phyloP scores from a whole-genome alignment of 2,113 vertebrate species.

The Etia nguti region DNA sequence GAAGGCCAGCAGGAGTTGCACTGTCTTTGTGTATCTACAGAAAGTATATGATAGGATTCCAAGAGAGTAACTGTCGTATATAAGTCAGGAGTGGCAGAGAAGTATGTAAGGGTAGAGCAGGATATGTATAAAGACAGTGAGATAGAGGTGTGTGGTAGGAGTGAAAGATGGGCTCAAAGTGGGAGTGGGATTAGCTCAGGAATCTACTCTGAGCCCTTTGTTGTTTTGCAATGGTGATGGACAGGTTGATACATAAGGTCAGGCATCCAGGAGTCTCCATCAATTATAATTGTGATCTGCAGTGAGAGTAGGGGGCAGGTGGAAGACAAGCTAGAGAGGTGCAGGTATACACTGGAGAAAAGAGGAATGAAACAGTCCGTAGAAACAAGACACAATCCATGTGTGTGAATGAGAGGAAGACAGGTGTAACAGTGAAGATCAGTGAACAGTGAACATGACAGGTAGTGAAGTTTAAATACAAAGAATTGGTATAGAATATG shows the following conservation, averaged over 20 bases:
- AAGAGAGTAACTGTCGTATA: background rate
- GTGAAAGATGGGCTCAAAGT: no score
- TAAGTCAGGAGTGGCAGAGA: background rate
- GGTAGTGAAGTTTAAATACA: background rate
- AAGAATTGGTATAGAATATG: background rate
- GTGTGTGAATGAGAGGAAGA: background rate
- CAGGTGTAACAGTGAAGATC: no score
- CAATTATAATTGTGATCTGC: background rate
- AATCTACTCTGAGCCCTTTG: background rate
- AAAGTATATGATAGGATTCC: background rate
- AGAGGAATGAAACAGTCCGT: background rate
- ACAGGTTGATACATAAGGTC: background rate
- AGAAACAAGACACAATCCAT: background rate
- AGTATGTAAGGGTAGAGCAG: background rate
- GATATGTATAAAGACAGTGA: background rate
- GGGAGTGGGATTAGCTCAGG: no score
- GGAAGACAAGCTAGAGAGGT: background rate
- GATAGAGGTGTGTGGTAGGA: background rate
- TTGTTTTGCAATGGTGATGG: background rate
- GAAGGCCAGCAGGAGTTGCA: background rate
- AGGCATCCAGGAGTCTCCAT: background rate
- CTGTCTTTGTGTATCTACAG: background rate
- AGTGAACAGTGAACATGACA: background rate
- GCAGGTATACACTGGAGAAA: background rate
- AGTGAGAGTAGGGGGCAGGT: background rate